Base-by-base conservation (phyloP, 2,888 invertebrate genomes). In the Therioaphis trifolii region DNA sequence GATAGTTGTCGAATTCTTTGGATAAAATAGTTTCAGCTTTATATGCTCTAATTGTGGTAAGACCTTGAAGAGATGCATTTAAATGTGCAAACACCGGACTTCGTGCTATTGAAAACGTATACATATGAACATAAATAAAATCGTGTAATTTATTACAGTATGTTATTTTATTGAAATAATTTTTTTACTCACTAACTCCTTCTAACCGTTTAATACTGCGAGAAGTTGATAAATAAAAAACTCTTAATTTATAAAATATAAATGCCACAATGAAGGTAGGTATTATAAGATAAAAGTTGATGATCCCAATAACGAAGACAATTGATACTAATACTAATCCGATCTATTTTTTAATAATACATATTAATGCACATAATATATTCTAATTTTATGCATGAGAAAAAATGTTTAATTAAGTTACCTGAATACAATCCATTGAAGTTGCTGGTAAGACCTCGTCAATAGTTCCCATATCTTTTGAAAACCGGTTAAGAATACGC, bases 41-140 rank as follows among this genome's bases (percentile, higher is more conserved):
- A 87, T 93, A 94, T 0, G 95, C 94, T 80, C 96, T 90, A 72
- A 96, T 94, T 0, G 95, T 95, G 0, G 94, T 92, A 40, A 96
- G 88, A 0, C 96, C 96, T 86, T 93, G 91, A 12, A 96, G 90
- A 0, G 94, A 93, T 15, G 94, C 93, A 87, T 93, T 94, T 40
- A 96, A 89, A 88, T 95, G 95, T 1, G 94, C 92, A 88, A 95
- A 95, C 0, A 96, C 93, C 0, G 96, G 96, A 87, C 95, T 95
- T 84, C 94, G 91, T 86, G 94, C 95, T 95, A n/a, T n/a, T n/a
- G n/a, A n/a, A n/a, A n/a, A n/a, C n/a, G 90, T 14, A 52, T 46
- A 14, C 46, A 52, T 2, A 63, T n/a, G n/a, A n/a, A n/a, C n/a
- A n/a, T n/a, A 29, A 18, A 40, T n/a, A 49, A 68, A 89, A n/a